Evolutionary conservation across 2,888 invertebrate species (phyloP), one percentile per base, ranked within the genome.

Genomic region (Ophion obscuratus): DNA sequence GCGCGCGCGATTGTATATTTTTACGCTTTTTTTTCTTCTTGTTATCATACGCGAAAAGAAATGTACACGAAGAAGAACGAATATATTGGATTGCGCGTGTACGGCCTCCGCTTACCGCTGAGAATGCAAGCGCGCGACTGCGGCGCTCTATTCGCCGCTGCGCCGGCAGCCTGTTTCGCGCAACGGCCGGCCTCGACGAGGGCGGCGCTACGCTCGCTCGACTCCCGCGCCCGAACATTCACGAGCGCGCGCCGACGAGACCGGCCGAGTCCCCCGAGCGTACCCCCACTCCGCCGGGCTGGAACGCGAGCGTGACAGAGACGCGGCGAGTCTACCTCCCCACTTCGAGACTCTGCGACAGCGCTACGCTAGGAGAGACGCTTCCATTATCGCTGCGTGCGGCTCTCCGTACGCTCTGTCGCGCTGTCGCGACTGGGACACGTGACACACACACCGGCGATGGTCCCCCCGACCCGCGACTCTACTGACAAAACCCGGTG

Each of bases 61-160:
- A 88, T 79, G 85, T 87, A 84, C 67, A 79, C 84, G 80, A 86
- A 83, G 59, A 64, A 75, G 77, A 31, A 31, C 31, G 31, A 75
- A 76, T 77, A 79, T 31, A 81, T 83, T 81, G 77, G 57, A 40
- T 40, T 6, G 67, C 82, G 80, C 85, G 78, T 82, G 74, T 74
- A 87, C 88, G 87, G 83, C 85, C 89, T 88, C 90, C 90, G 87
- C 92, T 92, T 90, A 91, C 92, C 92, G 89, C 92, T 92, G 89
- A 90, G 92, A 93, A 91, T 93, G 92, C 92, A 92, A 91, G 91
- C 92, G 92, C 92, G 92, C 92, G 92, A 93, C 93, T 93, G 92
- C 90, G 90, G 91, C 89, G 89, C 89, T 89, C 88, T 86, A 85
- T 88, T 90, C 88, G 87, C 87, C 89, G 89, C 89, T 89, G 90